A percentile compares a stretch with the other conserved stretches of the same genome.
Evolutionary conservation across 2,888 invertebrate genomes (phyloP).

Genomic region (Uloborus plumipes): DNA sequence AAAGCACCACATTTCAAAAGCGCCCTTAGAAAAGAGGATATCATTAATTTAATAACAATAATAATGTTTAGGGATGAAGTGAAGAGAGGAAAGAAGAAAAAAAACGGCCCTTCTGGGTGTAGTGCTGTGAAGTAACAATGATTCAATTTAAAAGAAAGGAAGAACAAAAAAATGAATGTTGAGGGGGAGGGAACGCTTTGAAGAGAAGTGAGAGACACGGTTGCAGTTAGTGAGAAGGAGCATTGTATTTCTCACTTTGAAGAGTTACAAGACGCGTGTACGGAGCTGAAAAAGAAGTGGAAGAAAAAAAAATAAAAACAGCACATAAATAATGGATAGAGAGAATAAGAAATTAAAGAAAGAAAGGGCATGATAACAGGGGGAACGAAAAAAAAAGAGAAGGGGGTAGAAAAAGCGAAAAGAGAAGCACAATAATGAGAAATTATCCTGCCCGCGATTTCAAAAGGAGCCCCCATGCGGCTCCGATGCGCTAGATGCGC

Average conservation of each 20-base stretch:
- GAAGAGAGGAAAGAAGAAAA: constrained; percentile 1
- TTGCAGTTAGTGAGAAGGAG: constrained; percentile 36
- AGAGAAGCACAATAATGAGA: constrained; percentile 53
- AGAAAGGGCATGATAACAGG: constrained; percentile 34
- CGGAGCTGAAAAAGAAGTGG: constrained; percentile 4
- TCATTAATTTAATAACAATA: constrained; percentile 58
- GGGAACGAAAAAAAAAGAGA: constrained; percentile 7
- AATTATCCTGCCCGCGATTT: constrained; percentile 48
- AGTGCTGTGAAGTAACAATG: constrained; percentile 32
- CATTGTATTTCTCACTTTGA: constrained; percentile 61
- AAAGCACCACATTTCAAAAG: constrained; percentile 13
- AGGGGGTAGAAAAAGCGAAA: constrained; percentile 14
- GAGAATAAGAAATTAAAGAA: constrained; percentile 56
- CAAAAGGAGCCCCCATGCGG: constrained; percentile 52
- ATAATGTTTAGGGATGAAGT: constrained; percentile 7
- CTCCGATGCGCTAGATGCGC: constrained; percentile 58
- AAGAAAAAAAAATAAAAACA: constrained; percentile 32
- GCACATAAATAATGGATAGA: constrained; percentile 37
- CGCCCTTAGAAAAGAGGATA: constrained; percentile 37
- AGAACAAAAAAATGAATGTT: constrained; percentile 28
- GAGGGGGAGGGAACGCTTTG: constrained; percentile 9
- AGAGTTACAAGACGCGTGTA: constrained; percentile 54
- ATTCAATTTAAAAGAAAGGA: constrained; percentile 1
- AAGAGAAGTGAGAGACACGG: constrained; percentile 38
- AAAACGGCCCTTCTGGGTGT: constrained; percentile 40